A percentile compares a stretch with the other conserved stretches of the same genome.
Evolutionary conservation across 2,888 invertebrate species (phyloP).

Genomic region (Aspidiotus destructor): DNA sequence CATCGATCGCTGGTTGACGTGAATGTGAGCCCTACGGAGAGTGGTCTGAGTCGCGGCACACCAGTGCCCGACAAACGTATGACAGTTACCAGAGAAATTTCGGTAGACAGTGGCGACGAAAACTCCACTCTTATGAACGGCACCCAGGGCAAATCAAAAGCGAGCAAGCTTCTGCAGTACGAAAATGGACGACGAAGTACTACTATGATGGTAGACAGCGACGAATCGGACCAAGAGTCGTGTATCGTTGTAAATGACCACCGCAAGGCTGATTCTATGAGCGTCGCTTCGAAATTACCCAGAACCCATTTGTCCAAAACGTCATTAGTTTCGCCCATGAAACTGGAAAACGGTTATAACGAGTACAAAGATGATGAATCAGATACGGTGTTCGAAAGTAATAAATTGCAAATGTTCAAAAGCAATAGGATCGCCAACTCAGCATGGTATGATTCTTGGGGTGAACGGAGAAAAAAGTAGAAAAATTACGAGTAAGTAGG

Average conservation of each 20-base stretch:
- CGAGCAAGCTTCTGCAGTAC: conserved; percentile 13
- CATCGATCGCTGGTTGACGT: conserved; percentile 73
- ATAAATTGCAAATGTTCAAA: conserved; percentile 35
- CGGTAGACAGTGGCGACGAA: conserved; percentile 33
- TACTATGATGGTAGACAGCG: conserved; percentile 37
- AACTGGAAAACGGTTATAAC: conserved; percentile 38
- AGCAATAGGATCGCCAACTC: conserved; percentile 32
- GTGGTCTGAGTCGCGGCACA: conserved; percentile 29
- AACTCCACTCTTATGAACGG: conserved; percentile 35
- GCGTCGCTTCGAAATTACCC: conserved; percentile 18
- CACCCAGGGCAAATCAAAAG: not conserved
- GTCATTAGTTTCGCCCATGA: conserved; percentile 36
- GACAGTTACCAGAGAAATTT: conserved; percentile 31
- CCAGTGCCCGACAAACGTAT: conserved; percentile 34
- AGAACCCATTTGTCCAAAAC: conserved; percentile 21
- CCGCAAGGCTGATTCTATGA: conserved; percentile 38
- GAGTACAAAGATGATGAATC: conserved; percentile 39
- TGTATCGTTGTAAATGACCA: conserved; percentile 79
- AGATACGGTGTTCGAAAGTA: conserved; percentile 34
- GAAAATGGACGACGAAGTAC: conserved; percentile 18
- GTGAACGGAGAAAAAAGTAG: conserved; percentile 36
- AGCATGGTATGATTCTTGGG: conserved; percentile 39
- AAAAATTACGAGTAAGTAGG: conserved; percentile 10
- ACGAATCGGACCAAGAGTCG: conserved; percentile 45
- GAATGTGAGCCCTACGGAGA: conserved; percentile 32